phyloP scores from a whole-genome alignment of 2,113 vertebrate species.

The Oryzias melastigma region DNA sequence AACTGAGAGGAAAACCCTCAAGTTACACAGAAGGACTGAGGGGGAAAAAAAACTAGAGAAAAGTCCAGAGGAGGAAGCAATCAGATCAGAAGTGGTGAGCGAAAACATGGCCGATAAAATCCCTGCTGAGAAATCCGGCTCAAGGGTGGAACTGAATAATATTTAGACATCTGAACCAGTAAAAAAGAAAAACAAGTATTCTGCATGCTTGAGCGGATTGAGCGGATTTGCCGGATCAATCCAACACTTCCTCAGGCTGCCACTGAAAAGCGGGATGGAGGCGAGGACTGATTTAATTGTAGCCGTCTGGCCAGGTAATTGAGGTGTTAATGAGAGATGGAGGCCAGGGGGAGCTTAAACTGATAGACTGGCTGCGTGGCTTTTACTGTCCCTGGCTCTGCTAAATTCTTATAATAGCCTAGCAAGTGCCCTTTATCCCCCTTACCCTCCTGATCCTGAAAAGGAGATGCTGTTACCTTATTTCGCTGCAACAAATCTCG shows the following conservation, averaged over 20 bases:
- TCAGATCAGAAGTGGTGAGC: slow-evolving; percentile 32
- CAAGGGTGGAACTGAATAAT: slow-evolving; percentile 65
- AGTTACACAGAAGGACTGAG: slow-evolving; percentile 37
- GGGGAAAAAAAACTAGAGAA: slow-evolving; percentile 2
- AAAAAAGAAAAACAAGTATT: slow-evolving; percentile 67
- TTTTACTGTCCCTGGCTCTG: slow-evolving; percentile 38
- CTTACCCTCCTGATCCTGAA: not conserved
- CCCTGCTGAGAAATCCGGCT: slow-evolving; percentile 70
- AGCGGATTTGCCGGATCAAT: slow-evolving; percentile 63
- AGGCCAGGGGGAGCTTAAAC: slow-evolving; percentile 43
- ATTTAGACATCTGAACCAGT: slow-evolving; percentile 67
- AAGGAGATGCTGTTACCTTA: not conserved
- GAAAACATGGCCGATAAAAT: slow-evolving; percentile 63
- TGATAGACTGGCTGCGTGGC: slow-evolving; percentile 38
- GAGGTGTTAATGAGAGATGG: slow-evolving; percentile 34
- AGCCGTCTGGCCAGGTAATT: slow-evolving; percentile 36
- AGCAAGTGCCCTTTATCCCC: too few species aligned
- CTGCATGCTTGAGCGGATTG: slow-evolving; percentile 64
- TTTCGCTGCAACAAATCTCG: not conserved
- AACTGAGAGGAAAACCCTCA: slow-evolving; percentile 31
- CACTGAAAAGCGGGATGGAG: slow-evolving; percentile 48
- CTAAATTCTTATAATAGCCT: slow-evolving; percentile 19
- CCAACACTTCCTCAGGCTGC: slow-evolving; percentile 63
- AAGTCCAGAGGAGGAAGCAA: slow-evolving; percentile 28
- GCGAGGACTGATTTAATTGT: slow-evolving; percentile 52